Percentiles rank a stretch among this genome's conserved stretches.
Evolutionary conservation across 2,888 invertebrate species (phyloP).

Genomic region (Lagria hirta): DNA sequence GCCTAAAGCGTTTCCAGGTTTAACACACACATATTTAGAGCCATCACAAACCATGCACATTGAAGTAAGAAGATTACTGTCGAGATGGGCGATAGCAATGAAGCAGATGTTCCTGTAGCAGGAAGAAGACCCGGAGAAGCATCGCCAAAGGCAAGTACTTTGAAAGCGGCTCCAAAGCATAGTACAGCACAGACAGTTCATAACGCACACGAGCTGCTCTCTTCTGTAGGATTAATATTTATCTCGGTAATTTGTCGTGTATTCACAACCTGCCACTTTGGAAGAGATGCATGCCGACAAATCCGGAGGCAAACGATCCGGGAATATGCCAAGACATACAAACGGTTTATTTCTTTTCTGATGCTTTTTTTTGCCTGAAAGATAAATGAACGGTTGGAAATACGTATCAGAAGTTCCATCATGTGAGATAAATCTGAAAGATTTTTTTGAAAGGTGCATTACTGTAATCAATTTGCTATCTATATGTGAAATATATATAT

Average conservation of each 20-base stretch:
- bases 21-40: constrained; percentile 8
- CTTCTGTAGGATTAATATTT: constrained; percentile 30
- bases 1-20: constrained; percentile 9
- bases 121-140: constrained; percentile 19
- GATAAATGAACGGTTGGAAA: constrained; percentile 15
- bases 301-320: constrained; percentile 11
- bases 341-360: constrained; percentile 18
- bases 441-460: no score
- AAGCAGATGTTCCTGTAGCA: constrained; percentile 18
- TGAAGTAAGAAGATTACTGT: constrained; percentile 15
- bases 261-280: constrained; percentile 29
- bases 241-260: constrained; percentile 30
- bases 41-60: constrained; percentile 13
- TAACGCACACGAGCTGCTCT: constrained; percentile 20
- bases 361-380: constrained; percentile 20
- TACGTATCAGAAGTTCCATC: constrained; percentile 9
- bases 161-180: constrained; percentile 15
- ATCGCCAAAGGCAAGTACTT: constrained; percentile 21
- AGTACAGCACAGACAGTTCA: constrained; percentile 15
- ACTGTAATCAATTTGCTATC: no score
- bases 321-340: constrained; percentile 15
- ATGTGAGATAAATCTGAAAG: constrained; percentile 16
- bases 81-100: constrained; percentile 19
- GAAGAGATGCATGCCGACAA: constrained; percentile 16
- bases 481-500: no score